Percentiles rank a stretch among this genome's conserved stretches.
phyloP scores from a whole-genome alignment of 2,888 invertebrate species.

The Alitta virens region DNA sequence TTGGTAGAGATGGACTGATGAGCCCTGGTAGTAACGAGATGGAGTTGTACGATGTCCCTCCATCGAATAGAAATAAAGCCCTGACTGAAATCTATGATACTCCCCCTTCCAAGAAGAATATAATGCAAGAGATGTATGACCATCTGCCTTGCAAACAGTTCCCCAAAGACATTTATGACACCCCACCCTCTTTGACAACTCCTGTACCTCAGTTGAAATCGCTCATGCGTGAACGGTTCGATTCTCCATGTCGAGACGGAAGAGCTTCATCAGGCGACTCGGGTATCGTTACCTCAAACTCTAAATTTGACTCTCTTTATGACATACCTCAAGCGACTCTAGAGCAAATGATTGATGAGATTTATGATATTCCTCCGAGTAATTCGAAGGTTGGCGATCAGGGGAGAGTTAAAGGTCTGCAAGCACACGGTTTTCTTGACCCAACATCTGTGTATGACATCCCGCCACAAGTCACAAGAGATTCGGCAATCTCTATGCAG shows the following conservation, averaged over 20 bases:
- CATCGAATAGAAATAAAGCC: neutral
- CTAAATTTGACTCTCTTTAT: conserved; percentile 23
- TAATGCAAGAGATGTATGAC: too few relatives aligned
- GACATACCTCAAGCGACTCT: conserved; percentile 36
- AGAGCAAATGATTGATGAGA: conserved; percentile 48
- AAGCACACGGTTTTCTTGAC: conserved; percentile 25
- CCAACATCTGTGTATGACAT: conserved; percentile 50
- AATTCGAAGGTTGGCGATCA: conserved; percentile 36
- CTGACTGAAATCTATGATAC: neutral
- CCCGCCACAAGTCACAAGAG: conserved; percentile 57
- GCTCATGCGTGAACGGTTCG: conserved; percentile 28
- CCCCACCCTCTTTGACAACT: conserved; percentile 61
- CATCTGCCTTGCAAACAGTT: neutral
- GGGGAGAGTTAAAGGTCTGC: conserved; percentile 14
- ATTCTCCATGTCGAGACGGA: conserved; percentile 19
- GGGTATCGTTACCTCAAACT: conserved; percentile 6
- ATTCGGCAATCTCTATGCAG: conserved; percentile 31
- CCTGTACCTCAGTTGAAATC: conserved; percentile 16
- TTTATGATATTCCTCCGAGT: conserved; percentile 52
- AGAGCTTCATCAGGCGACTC: conserved; percentile 3
- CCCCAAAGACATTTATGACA: conserved; percentile 63
- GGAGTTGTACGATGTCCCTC: conserved; percentile 30
- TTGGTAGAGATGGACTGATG: neutral
- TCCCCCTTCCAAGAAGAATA: conserved; percentile 13
- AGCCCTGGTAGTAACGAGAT: neutral